Evolutionary conservation across 1,140 invertebrate species (phyloP), one percentile per base, ranked within the genome.

Genomic region (Lycorma delicatula): DNA sequence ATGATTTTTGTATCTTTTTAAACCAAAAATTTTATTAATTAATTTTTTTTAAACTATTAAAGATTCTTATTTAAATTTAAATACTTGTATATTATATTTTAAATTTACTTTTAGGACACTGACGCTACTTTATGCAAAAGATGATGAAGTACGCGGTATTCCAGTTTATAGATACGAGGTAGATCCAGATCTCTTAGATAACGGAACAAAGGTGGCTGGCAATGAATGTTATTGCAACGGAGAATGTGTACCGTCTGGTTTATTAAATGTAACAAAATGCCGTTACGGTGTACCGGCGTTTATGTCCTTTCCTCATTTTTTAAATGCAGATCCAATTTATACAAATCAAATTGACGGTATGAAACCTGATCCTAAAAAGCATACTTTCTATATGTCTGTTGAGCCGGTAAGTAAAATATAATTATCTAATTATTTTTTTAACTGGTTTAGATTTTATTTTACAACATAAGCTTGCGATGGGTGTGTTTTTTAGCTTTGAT

Each of bases 201-300:
- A 78, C 41, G 63, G 78, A 2, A 76, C 81, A 13, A 63, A 74
- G 1, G 74, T 79, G 34, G 71, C 79, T 0, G 76, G 80, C 20
- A 87, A 89, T 65, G 64, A 77, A 1, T 90, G 87, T 63, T 89
- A 77, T 68, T 88, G 85, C 65, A 78, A 79, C 48, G 85, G 84
- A 0, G 75, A 82, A 57, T 88, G 86, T 66, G 74, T 74, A 1
- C 86, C 85, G 6, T 75, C 77, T 1, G 87, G 87, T 2, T 66
- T 81, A 3, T 71, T 72, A 3, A 80, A 80, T 59, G 63, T 75
- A 1, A 72, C 71, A 0, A 56, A 68, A 1, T 78, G 75, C 59
- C 72, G 77, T 16, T 75, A 71, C 55, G 82, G 81, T 20, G 77
- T 81, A 3, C 85, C 86, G 0, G 77, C 77, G 0, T 84, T 81